phyloP scores from a whole-genome alignment of 2,797 vertebrate species.

The Menidia menidia region DNA sequence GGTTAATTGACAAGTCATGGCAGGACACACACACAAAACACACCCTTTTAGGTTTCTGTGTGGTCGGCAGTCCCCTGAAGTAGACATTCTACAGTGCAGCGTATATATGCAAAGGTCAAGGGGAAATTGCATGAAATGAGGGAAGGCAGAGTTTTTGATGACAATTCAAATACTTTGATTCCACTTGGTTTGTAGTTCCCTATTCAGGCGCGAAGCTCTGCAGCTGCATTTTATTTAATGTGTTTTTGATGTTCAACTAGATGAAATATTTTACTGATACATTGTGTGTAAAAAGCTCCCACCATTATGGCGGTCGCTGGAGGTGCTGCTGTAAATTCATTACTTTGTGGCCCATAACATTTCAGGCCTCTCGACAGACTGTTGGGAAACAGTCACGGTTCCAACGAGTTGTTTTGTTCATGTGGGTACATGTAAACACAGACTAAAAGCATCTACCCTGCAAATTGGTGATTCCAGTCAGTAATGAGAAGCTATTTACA shows the following conservation, averaged over 20 bases:
- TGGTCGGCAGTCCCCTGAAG: constrained; percentile 69
- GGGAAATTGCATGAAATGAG: constrained; percentile 60
- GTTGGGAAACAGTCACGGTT: constrained; percentile 47
- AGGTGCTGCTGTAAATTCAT: constrained; percentile 36
- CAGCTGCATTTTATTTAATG: constrained; percentile 39
- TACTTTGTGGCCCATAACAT: constrained; percentile 56
- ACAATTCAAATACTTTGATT: constrained; percentile 49
- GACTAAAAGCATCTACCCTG: constrained; percentile 69
- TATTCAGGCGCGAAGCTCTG: constrained; percentile 43
- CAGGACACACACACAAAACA: constrained; percentile 28
- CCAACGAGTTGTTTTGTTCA: constrained; percentile 60
- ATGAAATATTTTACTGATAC: not conserved
- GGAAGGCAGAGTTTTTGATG: constrained; percentile 54
- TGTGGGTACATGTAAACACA: constrained; percentile 75
- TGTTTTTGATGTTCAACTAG: constrained; percentile 46
- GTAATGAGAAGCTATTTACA: constrained; percentile 58
- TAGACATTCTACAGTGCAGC: constrained; percentile 73
- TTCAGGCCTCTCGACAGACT: constrained; percentile 38
- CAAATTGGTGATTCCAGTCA: constrained; percentile 71
- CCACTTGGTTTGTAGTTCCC: constrained; percentile 38
- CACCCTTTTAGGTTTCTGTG: constrained; percentile 63
- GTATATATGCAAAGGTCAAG: constrained; percentile 65
- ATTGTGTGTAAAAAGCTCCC: constrained; percentile 30
- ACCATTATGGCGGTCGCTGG: constrained; percentile 4
- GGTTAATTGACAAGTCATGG: constrained; percentile 75